Percentiles rank a stretch among this genome's conserved stretches.
phyloP scores from a whole-genome alignment of 2,888 invertebrate species.

The Dasypolia templi region DNA sequence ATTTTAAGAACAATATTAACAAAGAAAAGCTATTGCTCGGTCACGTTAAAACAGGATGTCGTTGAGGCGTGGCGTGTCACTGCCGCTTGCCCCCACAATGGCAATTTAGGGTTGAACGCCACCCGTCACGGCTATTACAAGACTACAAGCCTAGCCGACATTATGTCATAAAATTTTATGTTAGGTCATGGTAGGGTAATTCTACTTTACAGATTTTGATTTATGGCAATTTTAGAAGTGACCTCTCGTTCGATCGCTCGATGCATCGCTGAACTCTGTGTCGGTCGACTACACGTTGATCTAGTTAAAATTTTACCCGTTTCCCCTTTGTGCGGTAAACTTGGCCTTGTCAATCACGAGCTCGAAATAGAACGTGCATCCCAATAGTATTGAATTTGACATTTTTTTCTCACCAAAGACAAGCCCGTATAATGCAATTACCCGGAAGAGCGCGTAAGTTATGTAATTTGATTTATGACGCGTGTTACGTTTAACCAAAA shows the following conservation, averaged over 20 bases:
- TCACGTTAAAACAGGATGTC: constrained; percentile 42
- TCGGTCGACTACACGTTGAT: constrained; percentile 6
- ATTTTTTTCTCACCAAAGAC: constrained; percentile 9
- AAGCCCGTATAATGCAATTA: constrained; percentile 13
- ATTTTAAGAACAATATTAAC: no score
- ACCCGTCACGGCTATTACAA: constrained; percentile 30
- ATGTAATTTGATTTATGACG: not conserved
- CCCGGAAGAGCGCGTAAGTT: not conserved
- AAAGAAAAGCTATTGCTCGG: no score
- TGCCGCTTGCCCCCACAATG: constrained; percentile 16
- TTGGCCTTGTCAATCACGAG: constrained; percentile 4
- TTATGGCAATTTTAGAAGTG: constrained; percentile 37
- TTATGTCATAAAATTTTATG: constrained; percentile 50
- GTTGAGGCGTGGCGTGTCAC: constrained; percentile 41
- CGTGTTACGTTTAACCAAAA: not conserved
- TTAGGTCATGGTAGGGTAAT: constrained; percentile 30
- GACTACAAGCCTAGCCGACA: constrained; percentile 32
- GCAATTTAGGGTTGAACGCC: constrained; percentile 41
- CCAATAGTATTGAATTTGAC: constrained; percentile 16
- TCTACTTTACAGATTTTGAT: constrained; percentile 44
- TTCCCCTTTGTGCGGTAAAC: constrained; percentile 9
- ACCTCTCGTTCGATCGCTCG: not conserved
- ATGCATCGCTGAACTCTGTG: constrained; percentile 7
- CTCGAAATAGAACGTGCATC: not conserved
- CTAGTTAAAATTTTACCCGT: constrained; percentile 20